phyloP scores from a whole-genome alignment of 2,888 invertebrate genomes.

The Agonopterix arenella region DNA sequence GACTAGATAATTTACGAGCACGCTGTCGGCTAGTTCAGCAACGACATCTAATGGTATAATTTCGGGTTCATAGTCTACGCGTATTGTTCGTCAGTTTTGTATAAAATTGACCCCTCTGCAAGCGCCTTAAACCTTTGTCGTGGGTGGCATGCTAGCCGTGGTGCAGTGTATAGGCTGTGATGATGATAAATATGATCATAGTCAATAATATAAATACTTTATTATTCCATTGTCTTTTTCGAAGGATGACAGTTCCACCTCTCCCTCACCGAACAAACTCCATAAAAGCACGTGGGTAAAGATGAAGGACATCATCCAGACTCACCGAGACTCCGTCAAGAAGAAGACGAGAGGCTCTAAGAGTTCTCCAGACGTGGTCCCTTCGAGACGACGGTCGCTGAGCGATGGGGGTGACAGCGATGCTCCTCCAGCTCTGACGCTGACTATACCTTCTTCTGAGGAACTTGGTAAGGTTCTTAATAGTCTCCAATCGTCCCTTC shows the following conservation, averaged over 20 bases:
- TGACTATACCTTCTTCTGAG: conserved; percentile 79
- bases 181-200: no score
- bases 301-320: conserved; percentile 86
- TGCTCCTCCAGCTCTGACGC: conserved; percentile 70
- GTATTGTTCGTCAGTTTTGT: no score
- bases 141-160: no score
- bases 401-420: conserved; percentile 70
- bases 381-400: conserved; percentile 53
- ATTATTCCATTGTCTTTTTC: conserved; percentile 3
- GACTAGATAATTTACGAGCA: no score
- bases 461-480: conserved; percentile 55
- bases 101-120: no score
- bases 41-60: no score
- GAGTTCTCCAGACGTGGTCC: conserved; percentile 57
- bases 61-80: no score
- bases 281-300: conserved; percentile 86
- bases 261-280: conserved; percentile 69
- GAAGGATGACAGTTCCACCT: conserved; percentile 70
- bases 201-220: no score
- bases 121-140: no score
- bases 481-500: neutral
- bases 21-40: no score
- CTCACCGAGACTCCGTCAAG: conserved; percentile 81
- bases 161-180: no score
- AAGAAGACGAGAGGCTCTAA: conserved; percentile 69